These are phyloP conservation scores for Microplitis deprimator DNA, from an alignment of 2,888 invertebrate genomes.

Conservation along the genomic window DNA sequence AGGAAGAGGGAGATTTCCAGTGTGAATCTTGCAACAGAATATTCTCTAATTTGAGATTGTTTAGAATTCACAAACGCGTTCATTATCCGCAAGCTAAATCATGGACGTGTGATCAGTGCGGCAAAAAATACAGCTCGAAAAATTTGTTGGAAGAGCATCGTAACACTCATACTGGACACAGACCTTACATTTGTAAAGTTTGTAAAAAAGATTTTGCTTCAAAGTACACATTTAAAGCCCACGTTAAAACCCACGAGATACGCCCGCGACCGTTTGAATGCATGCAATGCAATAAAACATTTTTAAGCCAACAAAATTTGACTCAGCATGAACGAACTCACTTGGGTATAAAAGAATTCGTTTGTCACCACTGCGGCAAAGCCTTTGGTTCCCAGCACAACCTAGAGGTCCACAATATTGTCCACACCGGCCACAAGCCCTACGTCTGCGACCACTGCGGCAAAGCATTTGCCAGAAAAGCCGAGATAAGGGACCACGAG, in stretches of 20 bases:
- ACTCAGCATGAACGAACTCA: slow-evolving; percentile 84
- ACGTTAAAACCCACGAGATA: slow-evolving; percentile 80
- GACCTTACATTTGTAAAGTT: slow-evolving; percentile 78
- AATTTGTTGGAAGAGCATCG: slow-evolving; percentile 82
- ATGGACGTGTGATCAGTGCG: slow-evolving; percentile 79
- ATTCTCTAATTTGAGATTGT: slow-evolving; percentile 76
- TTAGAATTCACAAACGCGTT: slow-evolving; percentile 78
- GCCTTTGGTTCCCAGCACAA: slow-evolving; percentile 86
- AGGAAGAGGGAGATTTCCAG: slow-evolving; percentile 77
- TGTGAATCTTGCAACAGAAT: slow-evolving; percentile 78
- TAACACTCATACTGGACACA: slow-evolving; percentile 79
- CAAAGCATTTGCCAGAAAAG: slow-evolving; percentile 83
- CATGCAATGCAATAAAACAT: slow-evolving; percentile 79
- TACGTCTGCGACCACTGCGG: slow-evolving; percentile 81
- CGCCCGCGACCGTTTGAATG: slow-evolving; percentile 82
- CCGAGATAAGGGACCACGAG: slow-evolving; percentile 86
- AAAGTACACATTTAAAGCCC: slow-evolving; percentile 84
- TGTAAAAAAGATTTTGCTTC: slow-evolving; percentile 85
- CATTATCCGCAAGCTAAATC: slow-evolving; percentile 77
- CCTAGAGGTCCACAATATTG: slow-evolving; percentile 83
- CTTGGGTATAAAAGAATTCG: slow-evolving; percentile 79
- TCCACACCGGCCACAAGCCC: slow-evolving; percentile 83
- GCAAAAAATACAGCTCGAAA: slow-evolving; percentile 80
- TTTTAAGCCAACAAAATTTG: slow-evolving; percentile 84
- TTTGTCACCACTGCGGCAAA: slow-evolving; percentile 81